Evolutionary conservation across 2,797 vertebrate genomes (phyloP).

Genomic region (Poeciliopsis turneri): DNA sequence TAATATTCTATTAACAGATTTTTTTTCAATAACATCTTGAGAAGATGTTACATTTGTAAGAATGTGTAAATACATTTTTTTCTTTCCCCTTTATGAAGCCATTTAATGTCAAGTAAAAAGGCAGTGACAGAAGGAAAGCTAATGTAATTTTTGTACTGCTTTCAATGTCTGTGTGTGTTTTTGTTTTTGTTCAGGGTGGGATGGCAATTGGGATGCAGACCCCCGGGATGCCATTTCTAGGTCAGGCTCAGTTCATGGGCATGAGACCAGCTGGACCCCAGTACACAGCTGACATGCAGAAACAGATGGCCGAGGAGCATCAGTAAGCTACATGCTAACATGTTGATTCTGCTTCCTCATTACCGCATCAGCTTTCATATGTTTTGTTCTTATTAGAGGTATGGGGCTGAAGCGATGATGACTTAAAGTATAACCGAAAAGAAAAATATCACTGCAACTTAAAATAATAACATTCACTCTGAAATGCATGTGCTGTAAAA

Average conservation of each 20-base stretch:
- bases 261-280: constrained; percentile 90
- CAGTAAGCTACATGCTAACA: constrained; percentile 83
- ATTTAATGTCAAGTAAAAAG: constrained; percentile 18
- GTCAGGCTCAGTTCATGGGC: constrained; percentile 90
- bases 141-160: constrained; percentile 21
- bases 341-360: background rate
- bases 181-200: constrained; percentile 80
- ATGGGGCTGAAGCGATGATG: background rate
- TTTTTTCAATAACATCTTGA: constrained; percentile 4
- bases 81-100: constrained; percentile 4
- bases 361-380: background rate
- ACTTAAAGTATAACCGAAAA: background rate
- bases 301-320: constrained; percentile 97
- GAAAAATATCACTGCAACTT: background rate
- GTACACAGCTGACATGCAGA: constrained; percentile 93
- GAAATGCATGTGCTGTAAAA: background rate
- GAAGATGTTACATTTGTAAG: constrained; percentile 21
- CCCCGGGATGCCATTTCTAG: constrained; percentile 90
- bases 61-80: constrained; percentile 19
- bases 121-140: constrained; percentile 13
- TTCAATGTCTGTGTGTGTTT: background rate
- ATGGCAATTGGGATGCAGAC: constrained; percentile 92
- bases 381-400: background rate
- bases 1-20: constrained; percentile 6
- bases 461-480: background rate